These are phyloP conservation scores for Leptoclinus maculatus DNA, from an alignment of 2,797 vertebrate genomes.

Conservation along the genomic window DNA sequence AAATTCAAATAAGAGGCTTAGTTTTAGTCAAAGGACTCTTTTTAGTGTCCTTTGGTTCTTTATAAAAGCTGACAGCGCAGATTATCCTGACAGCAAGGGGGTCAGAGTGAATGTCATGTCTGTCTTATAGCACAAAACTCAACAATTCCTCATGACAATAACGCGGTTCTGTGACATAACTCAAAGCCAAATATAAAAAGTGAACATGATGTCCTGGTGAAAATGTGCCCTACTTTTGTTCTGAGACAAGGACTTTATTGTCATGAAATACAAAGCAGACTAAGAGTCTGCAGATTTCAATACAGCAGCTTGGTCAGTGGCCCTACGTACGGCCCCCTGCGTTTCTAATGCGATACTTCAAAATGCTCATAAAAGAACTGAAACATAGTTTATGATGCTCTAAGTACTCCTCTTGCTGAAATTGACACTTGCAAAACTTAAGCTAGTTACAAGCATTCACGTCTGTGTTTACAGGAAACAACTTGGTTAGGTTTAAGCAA, in stretches of 20 bases:
- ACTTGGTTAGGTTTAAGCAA: background rate
- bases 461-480: background rate
- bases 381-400: background rate
- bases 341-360: background rate
- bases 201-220: constrained; percentile 26
- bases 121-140: constrained; percentile 61
- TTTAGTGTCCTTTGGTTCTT: constrained; percentile 66
- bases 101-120: constrained; percentile 67
- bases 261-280: constrained; percentile 11
- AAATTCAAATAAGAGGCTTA: constrained; percentile 77
- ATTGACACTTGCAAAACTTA: too few species aligned
- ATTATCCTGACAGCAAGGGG: constrained; percentile 71
- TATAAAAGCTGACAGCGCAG: constrained; percentile 75
- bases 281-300: background rate
- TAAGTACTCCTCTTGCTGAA: too few species aligned
- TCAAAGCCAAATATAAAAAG: constrained; percentile 49
- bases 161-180: constrained; percentile 38
- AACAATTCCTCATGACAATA: constrained; percentile 62
- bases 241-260: constrained; percentile 12
- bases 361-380: too few species aligned
- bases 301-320: background rate
- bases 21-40: constrained; percentile 58
- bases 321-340: too few species aligned
- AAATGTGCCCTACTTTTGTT: constrained; percentile 45
- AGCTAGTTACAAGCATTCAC: background rate